Conservation (phyloP, 2,888 invertebrate genomes). For the Dynastes hyllus region DNA sequence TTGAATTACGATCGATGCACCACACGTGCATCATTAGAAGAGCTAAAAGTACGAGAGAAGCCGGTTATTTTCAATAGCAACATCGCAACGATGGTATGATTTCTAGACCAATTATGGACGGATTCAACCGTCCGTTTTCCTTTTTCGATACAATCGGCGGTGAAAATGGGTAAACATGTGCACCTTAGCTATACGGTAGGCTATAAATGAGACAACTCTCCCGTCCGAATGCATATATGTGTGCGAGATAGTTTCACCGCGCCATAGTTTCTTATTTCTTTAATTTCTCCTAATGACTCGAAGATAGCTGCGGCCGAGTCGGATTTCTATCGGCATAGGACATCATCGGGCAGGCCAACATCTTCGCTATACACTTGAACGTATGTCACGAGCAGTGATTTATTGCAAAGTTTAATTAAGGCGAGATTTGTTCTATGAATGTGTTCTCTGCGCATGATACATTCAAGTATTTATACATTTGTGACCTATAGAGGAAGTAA, state of each 20-base stretch:
- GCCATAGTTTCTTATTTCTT: conserved; percentile 44
- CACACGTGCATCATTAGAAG: too few species aligned
- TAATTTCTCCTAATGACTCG: conserved; percentile 48
- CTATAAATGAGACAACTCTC: conserved; percentile 1
- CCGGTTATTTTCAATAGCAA: neutral
- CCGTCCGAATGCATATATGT: neutral
- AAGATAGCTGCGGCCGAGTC: conserved; percentile 20
- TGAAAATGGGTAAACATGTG: conserved; percentile 39
- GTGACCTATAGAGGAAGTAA: too few species aligned
- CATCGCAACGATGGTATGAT: conserved; percentile 7
- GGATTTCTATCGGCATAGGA: conserved; percentile 38
- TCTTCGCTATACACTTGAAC: too few species aligned
- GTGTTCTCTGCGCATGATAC: too few species aligned
- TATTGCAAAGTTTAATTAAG: too few species aligned
- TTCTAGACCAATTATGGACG: conserved; percentile 38
- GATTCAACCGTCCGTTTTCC: conserved; percentile 31
- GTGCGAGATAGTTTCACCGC: conserved; percentile 33
- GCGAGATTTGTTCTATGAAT: too few species aligned
- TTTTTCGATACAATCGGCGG: conserved; percentile 28
- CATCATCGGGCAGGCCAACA: neutral
- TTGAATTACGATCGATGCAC: neutral
- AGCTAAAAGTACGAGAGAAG: too few species aligned
- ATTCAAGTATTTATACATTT: too few species aligned
- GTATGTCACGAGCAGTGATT: too few species aligned
- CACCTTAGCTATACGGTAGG: neutral